Evolutionary conservation across 2,888 invertebrate genomes (phyloP).

Genomic region (Antitype chi): DNA sequence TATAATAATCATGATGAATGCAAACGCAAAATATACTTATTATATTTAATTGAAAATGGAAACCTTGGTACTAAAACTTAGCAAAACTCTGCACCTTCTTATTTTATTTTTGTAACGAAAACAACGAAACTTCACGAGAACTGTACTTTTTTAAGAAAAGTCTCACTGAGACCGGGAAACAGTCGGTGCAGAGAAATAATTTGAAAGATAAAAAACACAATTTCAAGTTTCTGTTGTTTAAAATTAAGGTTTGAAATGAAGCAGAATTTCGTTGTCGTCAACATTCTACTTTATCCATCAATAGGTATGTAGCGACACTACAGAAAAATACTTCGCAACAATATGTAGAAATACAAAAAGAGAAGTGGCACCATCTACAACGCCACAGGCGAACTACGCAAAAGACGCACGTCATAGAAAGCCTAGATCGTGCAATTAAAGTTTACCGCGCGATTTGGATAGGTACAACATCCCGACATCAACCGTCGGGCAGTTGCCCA

Average conservation of each 20-base stretch:
- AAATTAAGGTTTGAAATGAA: slow-evolving; percentile 8
- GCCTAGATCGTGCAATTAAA: too few species aligned
- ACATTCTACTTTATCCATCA: neutral
- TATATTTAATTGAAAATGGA: neutral
- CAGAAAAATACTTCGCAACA: too few species aligned
- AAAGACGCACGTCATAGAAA: too few species aligned
- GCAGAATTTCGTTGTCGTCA: neutral
- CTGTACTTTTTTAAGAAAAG: slow-evolving; percentile 14
- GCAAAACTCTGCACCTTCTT: neutral
- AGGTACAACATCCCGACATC: too few species aligned
- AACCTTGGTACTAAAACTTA: neutral
- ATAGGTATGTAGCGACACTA: too few species aligned
- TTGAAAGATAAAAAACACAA: slow-evolving; percentile 10
- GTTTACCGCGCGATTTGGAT: too few species aligned
- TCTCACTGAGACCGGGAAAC: neutral
- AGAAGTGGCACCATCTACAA: too few species aligned
- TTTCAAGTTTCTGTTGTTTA: neutral
- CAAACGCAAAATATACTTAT: neutral
- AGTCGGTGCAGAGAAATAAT: neutral
- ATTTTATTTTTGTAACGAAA: neutral
- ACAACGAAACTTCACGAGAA: slow-evolving; percentile 6
- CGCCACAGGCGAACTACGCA: too few species aligned
- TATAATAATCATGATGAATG: neutral
- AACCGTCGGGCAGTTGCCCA: too few species aligned
- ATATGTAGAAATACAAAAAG: too few species aligned